Conservation (phyloP, 2,113 vertebrate genomes). For the Stigmatopora nigra region DNA sequence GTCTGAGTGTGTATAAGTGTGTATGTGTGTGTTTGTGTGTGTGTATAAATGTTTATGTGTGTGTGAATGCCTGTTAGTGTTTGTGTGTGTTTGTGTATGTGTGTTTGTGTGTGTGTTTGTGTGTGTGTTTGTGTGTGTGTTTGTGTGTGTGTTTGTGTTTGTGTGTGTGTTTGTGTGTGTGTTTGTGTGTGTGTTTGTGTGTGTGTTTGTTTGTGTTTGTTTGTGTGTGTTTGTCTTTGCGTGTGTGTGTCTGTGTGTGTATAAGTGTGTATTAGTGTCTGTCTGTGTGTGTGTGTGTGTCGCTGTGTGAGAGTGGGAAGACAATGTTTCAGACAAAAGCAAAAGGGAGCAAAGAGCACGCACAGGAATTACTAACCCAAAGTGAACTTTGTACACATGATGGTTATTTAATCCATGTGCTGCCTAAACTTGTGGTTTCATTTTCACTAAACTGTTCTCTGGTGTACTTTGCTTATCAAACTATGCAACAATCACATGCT, state of each 20-base stretch:
- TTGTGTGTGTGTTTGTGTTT: not conserved
- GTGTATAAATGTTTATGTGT: too few species aligned
- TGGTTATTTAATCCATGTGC: not conserved
- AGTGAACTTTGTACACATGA: constrained; percentile 6
- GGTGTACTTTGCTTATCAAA: constrained; percentile 6
- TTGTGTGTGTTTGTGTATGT: not conserved
- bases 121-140: constrained; percentile 2
- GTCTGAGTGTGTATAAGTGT: too few species aligned
- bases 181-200: not conserved
- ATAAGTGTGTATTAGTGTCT: not conserved
- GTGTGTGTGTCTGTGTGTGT: not conserved
- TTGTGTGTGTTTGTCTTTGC: not conserved
- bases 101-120: too few species aligned
- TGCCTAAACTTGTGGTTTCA: constrained; percentile 7
- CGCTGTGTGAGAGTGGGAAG: constrained; percentile 1
- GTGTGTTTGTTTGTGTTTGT: not conserved
- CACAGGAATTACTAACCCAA: constrained; percentile 19
- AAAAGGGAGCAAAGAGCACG: not conserved
- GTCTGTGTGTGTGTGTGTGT: not conserved
- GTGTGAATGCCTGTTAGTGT: constrained; percentile 2
- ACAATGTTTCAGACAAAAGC: constrained; percentile 18
- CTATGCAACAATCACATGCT: constrained; percentile 4
- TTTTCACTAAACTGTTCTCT: constrained; percentile 10
- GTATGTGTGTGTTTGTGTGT: too few species aligned
- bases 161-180: not conserved